These are phyloP conservation scores for Acomys russatus DNA, from an alignment of 2,797 vertebrate genomes.

Conservation along the genomic window DNA sequence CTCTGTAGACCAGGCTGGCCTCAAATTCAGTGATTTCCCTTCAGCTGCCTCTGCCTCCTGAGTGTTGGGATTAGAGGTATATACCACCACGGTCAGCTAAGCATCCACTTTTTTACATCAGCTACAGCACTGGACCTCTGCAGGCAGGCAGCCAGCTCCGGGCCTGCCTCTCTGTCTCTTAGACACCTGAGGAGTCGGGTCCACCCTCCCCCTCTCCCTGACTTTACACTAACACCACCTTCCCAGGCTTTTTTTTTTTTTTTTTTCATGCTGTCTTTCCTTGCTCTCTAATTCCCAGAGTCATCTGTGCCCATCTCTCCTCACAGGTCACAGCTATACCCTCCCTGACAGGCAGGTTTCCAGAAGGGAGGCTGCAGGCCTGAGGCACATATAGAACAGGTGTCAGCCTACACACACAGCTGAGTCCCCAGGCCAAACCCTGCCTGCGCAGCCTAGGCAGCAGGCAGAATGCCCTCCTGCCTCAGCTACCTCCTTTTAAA, in stretches of 20 bases:
- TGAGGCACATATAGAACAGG: background rate
- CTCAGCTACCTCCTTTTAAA: background rate
- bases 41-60: background rate
- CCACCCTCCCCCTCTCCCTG: background rate
- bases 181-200: background rate
- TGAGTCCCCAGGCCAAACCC: background rate
- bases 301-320: background rate
- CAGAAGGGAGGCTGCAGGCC: background rate
- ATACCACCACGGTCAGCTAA: background rate
- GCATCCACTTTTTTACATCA: background rate
- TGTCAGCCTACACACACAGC: background rate
- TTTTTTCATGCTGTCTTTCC: background rate
- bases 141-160: background rate
- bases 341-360: background rate
- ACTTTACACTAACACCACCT: background rate
- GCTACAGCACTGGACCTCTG: background rate
- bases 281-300: background rate
- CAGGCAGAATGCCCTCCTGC: background rate
- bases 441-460: background rate
- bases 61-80: background rate
- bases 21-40: background rate
- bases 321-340: fast-evolving
- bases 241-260: background rate
- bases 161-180: background rate
- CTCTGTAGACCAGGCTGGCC: background rate